Conservation (phyloP, 1,140 invertebrate species). For the Heliothis subflexa region DNA sequence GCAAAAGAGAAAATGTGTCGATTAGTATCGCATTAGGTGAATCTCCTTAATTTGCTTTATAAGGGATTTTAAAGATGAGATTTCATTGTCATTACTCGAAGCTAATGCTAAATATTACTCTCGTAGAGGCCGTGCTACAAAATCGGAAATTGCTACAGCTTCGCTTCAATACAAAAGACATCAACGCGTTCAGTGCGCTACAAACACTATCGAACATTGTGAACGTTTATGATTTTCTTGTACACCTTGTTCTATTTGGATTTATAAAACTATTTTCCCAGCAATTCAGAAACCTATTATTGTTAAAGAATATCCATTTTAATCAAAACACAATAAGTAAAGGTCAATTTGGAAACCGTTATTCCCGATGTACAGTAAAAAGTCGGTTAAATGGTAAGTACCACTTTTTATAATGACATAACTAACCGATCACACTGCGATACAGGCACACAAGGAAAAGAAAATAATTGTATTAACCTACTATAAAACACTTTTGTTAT, state of each 20-base stretch:
- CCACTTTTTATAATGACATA: constrained; percentile 38
- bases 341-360: constrained; percentile 36
- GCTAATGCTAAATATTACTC: not conserved
- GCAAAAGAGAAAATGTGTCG: constrained; percentile 37
- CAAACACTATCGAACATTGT: not conserved
- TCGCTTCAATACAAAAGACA: constrained; percentile 57
- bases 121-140: constrained; percentile 27
- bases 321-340: constrained; percentile 42
- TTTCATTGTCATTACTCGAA: not conserved
- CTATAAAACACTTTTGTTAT: constrained; percentile 55
- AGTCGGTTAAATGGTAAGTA: constrained; percentile 38
- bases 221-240: not conserved
- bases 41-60: constrained; percentile 36
- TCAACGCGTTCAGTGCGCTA: constrained; percentile 63
- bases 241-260: not conserved
- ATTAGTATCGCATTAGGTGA: constrained; percentile 41
- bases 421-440: constrained; percentile 32
- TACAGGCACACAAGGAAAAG: constrained; percentile 45
- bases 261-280: constrained; percentile 7
- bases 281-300: constrained; percentile 30
- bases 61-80: constrained; percentile 24
- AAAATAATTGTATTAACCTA: constrained; percentile 58
- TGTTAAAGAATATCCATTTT: constrained; percentile 16
- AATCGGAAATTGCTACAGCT: not conserved
- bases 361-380: constrained; percentile 24